Evolutionary conservation across 2,797 vertebrate genomes (phyloP), one percentile per base, ranked within the genome.

Genomic region (Carapus acus): DNA sequence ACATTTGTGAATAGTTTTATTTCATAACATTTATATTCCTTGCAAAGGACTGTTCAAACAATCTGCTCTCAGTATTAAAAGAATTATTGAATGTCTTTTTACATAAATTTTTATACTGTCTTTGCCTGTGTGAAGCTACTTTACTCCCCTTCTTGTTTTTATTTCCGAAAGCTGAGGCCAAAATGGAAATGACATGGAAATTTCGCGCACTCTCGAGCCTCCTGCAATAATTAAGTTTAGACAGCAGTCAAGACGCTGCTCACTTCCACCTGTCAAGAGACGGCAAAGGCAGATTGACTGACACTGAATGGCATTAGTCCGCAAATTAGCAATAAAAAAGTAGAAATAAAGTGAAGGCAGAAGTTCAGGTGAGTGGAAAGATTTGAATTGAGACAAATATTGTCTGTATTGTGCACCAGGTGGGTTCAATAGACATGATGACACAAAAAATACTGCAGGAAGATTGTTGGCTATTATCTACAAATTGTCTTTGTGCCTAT

Each of bases 221-320:
- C 51, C 37, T 50, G 38, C 71, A 71, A 77, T 79, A 69, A 78
- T 77, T 75, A 65, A 38, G 50, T 31, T 65, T 23, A 58, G 47
- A 48, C 54, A 67, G 67, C 71, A 75, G 51, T 85, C 79, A 76
- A 65, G 46, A 45, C 22, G 33, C 52, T 8, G 43, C 67, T 65
- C 43, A n/a, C 43, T 45, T 49, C 63, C 7, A 54, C 43, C 73
- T 80, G 78, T 79, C 76, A 79, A 50, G 40, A 21, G 65, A 66
- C 54, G 40, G 51, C 34, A 14, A 7, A 54, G 34, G 51, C 16
- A 40, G 27, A 62, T 45, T 40, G 69, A 83, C 58, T 81, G 82
- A 84, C 69, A 83, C 58, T 81, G 82, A 84, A 67, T 81, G 83
- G 60, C 76, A 77, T 65, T 43, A 62, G 19, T 44, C 56, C n/a